phyloP scores from a whole-genome alignment of 2,888 invertebrate genomes.

The Pterostichus niger region DNA sequence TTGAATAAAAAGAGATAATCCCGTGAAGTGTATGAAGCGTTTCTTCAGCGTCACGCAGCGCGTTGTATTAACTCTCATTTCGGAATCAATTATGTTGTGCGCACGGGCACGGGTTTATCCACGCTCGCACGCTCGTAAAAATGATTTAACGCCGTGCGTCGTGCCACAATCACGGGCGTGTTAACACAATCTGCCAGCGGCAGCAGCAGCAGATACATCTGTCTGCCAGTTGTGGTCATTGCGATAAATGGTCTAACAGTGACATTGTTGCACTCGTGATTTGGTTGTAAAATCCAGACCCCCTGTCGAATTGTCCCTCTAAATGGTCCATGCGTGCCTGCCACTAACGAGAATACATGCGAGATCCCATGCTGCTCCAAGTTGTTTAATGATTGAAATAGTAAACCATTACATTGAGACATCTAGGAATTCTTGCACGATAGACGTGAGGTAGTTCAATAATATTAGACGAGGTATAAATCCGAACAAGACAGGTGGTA shows the following conservation, averaged over 20 bases:
- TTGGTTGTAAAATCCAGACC: slow-evolving; percentile 35
- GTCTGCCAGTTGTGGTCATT: slow-evolving; percentile 3
- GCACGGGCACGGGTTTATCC: slow-evolving; percentile 38
- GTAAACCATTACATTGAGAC: slow-evolving; percentile 54
- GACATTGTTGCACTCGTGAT: slow-evolving; percentile 39
- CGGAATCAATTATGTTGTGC: slow-evolving; percentile 62
- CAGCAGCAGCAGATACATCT: slow-evolving; percentile 57
- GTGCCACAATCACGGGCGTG: slow-evolving; percentile 64
- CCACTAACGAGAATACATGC: slow-evolving; percentile 53
- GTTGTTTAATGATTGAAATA: slow-evolving; percentile 48
- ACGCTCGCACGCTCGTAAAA: slow-evolving; percentile 54
- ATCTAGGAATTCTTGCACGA: slow-evolving; percentile 5
- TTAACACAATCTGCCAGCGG: slow-evolving; percentile 62
- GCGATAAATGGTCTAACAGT: slow-evolving; percentile 16
- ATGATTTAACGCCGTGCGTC: slow-evolving; percentile 58
- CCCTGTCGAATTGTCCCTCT: background rate
- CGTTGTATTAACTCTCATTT: slow-evolving; percentile 61
- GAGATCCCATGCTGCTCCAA: slow-evolving; percentile 51
- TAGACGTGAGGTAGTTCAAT: background rate
- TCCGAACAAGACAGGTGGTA: background rate
- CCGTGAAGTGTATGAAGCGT: background rate
- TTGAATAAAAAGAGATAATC: slow-evolving; percentile 34
- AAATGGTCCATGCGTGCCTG: slow-evolving; percentile 38
- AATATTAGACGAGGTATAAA: background rate
- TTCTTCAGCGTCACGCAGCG: slow-evolving; percentile 50